These are phyloP conservation scores for Atherix ibis DNA, from an alignment of 2,888 invertebrate species.

Conservation along the genomic window DNA sequence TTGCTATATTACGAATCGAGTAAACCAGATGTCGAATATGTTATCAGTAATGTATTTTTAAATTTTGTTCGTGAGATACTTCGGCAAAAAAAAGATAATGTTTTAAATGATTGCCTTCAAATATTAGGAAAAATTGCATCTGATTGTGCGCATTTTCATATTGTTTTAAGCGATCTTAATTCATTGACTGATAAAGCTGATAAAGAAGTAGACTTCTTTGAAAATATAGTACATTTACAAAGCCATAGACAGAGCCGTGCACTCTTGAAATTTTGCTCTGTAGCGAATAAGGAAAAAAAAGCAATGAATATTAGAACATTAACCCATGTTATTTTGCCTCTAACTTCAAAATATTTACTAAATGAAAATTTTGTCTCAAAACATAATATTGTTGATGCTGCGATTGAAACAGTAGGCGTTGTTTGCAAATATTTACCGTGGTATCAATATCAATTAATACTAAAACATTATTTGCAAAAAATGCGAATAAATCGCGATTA, in stretches of 20 bases:
- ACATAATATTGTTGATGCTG: constrained; percentile 67
- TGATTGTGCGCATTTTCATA: constrained; percentile 53
- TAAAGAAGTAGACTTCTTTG: constrained; percentile 83
- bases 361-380: constrained; percentile 60
- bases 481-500: constrained; percentile 54
- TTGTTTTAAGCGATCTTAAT: constrained; percentile 54
- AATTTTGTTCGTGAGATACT: constrained; percentile 56
- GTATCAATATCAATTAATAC: constrained; percentile 71
- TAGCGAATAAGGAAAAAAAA: constrained; percentile 43
- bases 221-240: constrained; percentile 80
- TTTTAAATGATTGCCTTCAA: constrained; percentile 63
- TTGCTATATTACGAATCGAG: constrained; percentile 42
- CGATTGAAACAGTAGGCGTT: constrained; percentile 63
- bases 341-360: constrained; percentile 65
- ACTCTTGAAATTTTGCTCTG: constrained; percentile 53
- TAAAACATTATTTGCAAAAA: constrained; percentile 65
- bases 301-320: constrained; percentile 53
- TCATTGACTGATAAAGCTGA: constrained; percentile 52
- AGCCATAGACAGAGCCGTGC: constrained; percentile 74
- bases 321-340: constrained; percentile 71
- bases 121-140: constrained; percentile 61
- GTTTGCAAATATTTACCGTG: constrained; percentile 70
- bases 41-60: constrained; percentile 59
- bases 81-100: constrained; percentile 48
- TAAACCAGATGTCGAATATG: constrained; percentile 42